Conservation (phyloP, 1,140 invertebrate genomes). For the Leptonema lineaticorne region DNA sequence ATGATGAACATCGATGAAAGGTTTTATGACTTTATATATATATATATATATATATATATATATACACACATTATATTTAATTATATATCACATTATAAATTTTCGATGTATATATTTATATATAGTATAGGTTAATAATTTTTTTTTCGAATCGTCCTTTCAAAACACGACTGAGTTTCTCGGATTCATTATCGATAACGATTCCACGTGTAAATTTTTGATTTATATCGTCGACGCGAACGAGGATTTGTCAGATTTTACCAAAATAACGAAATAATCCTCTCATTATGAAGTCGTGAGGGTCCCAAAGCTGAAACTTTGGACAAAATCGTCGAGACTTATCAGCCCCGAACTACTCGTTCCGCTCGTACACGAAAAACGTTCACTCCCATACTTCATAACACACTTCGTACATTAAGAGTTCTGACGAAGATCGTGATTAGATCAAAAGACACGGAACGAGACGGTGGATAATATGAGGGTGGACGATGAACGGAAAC, state of each 20-base stretch:
- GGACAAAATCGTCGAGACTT: background rate
- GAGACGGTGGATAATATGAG: background rate
- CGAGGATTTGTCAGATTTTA: constrained; percentile 9
- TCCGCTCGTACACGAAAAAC: background rate
- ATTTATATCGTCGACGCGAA: background rate
- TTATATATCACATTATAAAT: too few relatives aligned
- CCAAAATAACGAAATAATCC: background rate
- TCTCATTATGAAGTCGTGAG: constrained; percentile 5
- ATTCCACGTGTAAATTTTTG: background rate
- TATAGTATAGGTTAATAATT: too few relatives aligned
- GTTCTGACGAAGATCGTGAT: constrained; percentile 7
- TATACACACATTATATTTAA: background rate
- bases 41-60: background rate
- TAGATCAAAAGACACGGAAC: background rate
- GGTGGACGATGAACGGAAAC: background rate
- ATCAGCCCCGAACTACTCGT: background rate
- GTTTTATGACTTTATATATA: background rate
- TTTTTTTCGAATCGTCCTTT: too few relatives aligned
- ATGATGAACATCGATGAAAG: background rate
- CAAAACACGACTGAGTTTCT: too few relatives aligned
- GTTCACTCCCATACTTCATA: too few relatives aligned
- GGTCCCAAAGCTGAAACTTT: background rate
- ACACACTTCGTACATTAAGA: too few relatives aligned
- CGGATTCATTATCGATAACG: background rate
- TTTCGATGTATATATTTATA: too few relatives aligned